Conservation (phyloP, 23 tunicate species). For the Styela plicata region DNA sequence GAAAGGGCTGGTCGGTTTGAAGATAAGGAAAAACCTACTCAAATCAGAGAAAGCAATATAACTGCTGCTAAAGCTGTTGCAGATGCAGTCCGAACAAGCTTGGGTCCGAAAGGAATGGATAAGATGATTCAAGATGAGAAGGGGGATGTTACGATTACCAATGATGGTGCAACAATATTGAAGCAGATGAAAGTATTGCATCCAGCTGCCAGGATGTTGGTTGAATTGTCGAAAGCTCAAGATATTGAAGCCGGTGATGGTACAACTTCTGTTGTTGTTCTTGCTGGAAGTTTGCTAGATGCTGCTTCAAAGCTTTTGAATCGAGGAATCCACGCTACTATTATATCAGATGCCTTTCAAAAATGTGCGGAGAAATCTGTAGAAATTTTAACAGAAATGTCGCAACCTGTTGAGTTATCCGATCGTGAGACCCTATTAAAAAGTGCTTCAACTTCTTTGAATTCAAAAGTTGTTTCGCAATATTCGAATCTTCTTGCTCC, state of each 20-base stretch:
- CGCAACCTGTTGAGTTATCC: conserved; percentile 66
- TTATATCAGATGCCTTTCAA: conserved; percentile 92
- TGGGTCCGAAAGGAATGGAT: conserved; percentile 99
- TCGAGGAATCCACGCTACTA: conserved; percentile 93
- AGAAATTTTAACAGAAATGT: conserved; percentile 66
- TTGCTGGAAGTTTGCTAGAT: conserved; percentile 86
- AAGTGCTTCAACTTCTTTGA: conserved; percentile 93
- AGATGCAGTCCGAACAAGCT: conserved; percentile 88
- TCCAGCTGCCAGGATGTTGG: conserved; percentile 99
- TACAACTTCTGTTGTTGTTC: conserved; percentile 94
- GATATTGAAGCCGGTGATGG: conserved; percentile 99
- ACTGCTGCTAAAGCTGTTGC: conserved; percentile 99
- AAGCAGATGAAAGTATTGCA: conserved; percentile 98
- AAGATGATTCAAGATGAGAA: conserved; percentile 99
- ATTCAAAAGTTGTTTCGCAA: conserved; percentile 94
- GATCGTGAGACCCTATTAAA: conserved; percentile 75
- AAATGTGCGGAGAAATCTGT: conserved; percentile 82
- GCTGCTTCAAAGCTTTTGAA: conserved; percentile 89
- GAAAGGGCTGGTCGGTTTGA: conserved; percentile 57
- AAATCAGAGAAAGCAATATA: conserved; percentile 91
- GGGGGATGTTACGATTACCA: conserved; percentile 98
- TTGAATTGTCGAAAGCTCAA: conserved; percentile 96
- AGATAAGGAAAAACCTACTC: conserved; percentile 96
- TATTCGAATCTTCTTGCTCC: conserved; percentile 87
- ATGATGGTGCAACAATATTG: conserved; percentile 98